phyloP scores from a whole-genome alignment of 2,113 vertebrate genomes.

The Cochlearius cochlearius region DNA sequence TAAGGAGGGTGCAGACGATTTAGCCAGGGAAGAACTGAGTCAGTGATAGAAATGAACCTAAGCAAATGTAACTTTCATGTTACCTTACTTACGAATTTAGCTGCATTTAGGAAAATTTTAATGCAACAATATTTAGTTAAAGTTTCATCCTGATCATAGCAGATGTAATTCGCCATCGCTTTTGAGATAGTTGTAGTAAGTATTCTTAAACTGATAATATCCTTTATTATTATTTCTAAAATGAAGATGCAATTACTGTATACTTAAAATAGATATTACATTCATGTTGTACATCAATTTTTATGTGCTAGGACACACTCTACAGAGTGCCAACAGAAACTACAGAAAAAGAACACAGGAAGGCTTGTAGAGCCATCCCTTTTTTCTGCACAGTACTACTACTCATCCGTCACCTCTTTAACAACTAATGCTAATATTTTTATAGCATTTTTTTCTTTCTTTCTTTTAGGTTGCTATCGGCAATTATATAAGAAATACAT shows the following conservation, averaged over 20 bases:
- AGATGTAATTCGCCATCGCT: neutral
- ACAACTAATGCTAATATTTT: neutral
- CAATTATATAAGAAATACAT: neutral
- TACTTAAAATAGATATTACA: neutral
- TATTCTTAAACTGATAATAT: neutral
- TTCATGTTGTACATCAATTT: neutral
- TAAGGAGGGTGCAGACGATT: neutral
- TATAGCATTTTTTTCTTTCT: neutral
- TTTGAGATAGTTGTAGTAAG: neutral
- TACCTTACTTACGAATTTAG: neutral
- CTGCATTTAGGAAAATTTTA: neutral
- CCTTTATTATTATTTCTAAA: neutral
- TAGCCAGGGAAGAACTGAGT: neutral
- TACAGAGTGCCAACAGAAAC: neutral
- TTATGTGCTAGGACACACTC: neutral
- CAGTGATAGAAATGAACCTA: neutral
- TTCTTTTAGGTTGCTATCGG: neutral
- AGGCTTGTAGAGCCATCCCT: neutral
- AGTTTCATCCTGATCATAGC: neutral
- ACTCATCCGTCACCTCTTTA: neutral
- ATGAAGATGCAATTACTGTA: neutral
- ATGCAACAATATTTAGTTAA: neutral
- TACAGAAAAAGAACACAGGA: neutral
- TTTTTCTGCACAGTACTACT: constrained; percentile 8
- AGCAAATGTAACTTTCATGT: neutral